A percentile compares a stretch with the other conserved stretches of the same genome.
These are phyloP conservation scores for Poeciliopsis presidionis DNA, from an alignment of 2,797 vertebrate species.

Conservation along the genomic window DNA sequence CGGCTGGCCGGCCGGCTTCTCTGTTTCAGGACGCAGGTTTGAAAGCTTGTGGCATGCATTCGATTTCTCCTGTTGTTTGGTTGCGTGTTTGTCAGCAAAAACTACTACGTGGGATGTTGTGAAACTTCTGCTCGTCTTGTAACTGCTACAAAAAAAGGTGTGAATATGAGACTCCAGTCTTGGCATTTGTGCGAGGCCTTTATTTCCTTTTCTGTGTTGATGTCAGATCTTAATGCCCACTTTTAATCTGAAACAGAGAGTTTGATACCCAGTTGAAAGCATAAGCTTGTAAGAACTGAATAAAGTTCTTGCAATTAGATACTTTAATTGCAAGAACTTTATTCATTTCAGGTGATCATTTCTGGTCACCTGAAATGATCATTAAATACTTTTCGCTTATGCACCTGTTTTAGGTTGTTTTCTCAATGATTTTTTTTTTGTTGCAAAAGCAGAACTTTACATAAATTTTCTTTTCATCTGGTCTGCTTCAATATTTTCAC, in stretches of 20 bases:
- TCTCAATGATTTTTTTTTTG: background rate
- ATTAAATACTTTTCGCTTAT: background rate
- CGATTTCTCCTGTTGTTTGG: background rate
- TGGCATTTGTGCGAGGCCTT: background rate
- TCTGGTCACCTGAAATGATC: too few species aligned
- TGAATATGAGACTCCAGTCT: background rate
- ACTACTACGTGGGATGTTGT: conserved; percentile 5
- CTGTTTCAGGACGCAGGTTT: conserved; percentile 35
- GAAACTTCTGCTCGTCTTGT: background rate
- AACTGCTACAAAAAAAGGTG: conserved; percentile 2
- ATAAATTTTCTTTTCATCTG: background rate
- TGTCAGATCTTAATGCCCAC: background rate
- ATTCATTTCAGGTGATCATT: too few species aligned
- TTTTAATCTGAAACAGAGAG: background rate
- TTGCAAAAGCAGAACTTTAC: background rate
- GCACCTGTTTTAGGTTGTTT: background rate
- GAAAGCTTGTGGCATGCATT: conserved; percentile 25
- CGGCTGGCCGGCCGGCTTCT: conserved; percentile 19
- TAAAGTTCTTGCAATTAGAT: too few species aligned
- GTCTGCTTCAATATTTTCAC: background rate
- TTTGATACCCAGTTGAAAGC: background rate
- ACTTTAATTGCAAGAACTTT: too few species aligned
- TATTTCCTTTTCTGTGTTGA: background rate
- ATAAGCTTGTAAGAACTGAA: background rate
- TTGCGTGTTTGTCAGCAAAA: conserved; percentile 2